Conservation (phyloP, 2,113 vertebrate genomes). For the Myotis yumanensis region DNA sequence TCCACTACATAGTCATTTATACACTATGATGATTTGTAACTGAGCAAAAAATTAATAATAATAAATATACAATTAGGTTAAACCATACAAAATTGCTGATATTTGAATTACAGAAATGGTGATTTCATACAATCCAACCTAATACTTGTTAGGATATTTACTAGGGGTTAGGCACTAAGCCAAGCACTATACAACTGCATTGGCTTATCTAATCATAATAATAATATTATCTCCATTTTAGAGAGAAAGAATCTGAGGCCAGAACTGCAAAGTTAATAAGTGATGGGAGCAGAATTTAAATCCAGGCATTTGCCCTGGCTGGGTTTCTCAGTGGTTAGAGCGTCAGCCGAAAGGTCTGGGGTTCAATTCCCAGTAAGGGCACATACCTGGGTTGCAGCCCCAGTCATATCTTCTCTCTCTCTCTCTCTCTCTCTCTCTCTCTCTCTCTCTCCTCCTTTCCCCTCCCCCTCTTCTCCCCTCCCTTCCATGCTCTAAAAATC, state of each 20-base stretch:
- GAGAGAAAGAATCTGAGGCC: conserved; percentile 40
- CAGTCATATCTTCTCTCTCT: too few species aligned
- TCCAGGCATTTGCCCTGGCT: not conserved
- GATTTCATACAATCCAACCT: not conserved
- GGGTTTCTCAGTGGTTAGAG: too few species aligned
- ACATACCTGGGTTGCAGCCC: too few species aligned
- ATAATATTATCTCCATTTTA: conserved; percentile 1
- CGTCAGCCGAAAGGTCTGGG: too few species aligned
- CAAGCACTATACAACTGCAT: not conserved
- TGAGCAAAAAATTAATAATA: not conserved
- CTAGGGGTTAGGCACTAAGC: not conserved
- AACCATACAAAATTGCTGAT: not conserved
- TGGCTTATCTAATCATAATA: conserved; percentile 14
- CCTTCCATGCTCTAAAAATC: too few species aligned
- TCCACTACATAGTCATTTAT: not conserved
- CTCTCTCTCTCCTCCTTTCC: too few species aligned
- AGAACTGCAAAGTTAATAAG: not conserved
- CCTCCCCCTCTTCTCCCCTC: too few species aligned
- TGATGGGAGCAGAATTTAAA: conserved; percentile 2
- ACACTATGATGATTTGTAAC: not conserved
- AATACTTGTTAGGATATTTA: not conserved
- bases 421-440: too few species aligned
- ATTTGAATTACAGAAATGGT: conserved; percentile 35
- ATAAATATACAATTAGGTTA: not conserved
- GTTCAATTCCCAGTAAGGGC: too few species aligned